phyloP scores from a whole-genome alignment of 2,113 vertebrate species.

The Zeus faber region DNA sequence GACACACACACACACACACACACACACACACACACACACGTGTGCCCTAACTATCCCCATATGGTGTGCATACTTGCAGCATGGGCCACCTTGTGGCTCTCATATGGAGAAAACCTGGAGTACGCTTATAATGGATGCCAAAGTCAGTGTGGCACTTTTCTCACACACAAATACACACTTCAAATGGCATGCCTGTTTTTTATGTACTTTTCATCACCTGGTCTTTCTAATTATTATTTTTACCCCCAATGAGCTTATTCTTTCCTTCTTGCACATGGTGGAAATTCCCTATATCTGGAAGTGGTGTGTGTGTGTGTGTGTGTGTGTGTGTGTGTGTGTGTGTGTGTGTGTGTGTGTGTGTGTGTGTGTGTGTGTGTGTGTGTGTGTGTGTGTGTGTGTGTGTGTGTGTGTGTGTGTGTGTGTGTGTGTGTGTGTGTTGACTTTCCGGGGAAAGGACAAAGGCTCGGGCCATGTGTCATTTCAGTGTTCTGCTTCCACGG shows the following conservation, averaged over 20 bases:
- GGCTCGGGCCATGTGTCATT: slow-evolving; percentile 59
- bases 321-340: slow-evolving; percentile 26
- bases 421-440: slow-evolving; percentile 19
- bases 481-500: slow-evolving; percentile 54
- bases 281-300: slow-evolving; percentile 60
- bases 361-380: slow-evolving; percentile 19
- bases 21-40: slow-evolving; percentile 25
- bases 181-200: slow-evolving; percentile 45
- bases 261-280: slow-evolving; percentile 65
- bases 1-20: not conserved
- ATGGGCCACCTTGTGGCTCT: slow-evolving; percentile 36
- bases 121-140: slow-evolving; percentile 46
- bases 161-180: slow-evolving; percentile 23
- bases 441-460: slow-evolving; percentile 52
- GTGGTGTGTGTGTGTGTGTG: slow-evolving; percentile 14
- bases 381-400: slow-evolving; percentile 27
- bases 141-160: slow-evolving; percentile 48
- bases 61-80: slow-evolving; percentile 42
- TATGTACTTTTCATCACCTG: slow-evolving; percentile 58
- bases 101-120: slow-evolving; percentile 60
- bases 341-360: slow-evolving; percentile 10
- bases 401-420: slow-evolving; percentile 11
- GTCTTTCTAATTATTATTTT: slow-evolving; percentile 60
- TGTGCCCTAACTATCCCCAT: slow-evolving; percentile 43
- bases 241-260: slow-evolving; percentile 50